Percentiles rank a stretch among this genome's conserved stretches.
These are phyloP conservation scores for Trachelus troglodyta DNA, from an alignment of 2,888 invertebrate species.

Conservation along the genomic window DNA sequence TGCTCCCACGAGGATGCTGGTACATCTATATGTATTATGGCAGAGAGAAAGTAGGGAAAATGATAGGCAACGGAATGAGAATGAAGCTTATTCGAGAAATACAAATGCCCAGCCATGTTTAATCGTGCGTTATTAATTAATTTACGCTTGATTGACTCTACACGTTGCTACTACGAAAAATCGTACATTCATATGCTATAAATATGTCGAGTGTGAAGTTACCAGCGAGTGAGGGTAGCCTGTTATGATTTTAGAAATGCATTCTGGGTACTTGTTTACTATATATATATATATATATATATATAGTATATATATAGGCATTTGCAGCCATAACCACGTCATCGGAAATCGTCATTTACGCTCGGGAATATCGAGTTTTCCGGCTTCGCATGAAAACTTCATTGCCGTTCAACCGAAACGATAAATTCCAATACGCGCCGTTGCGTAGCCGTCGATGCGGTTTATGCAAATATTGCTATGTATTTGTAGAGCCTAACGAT, in stretches of 20 bases:
- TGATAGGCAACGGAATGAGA: background rate
- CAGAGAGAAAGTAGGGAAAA: background rate
- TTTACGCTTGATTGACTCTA: background rate
- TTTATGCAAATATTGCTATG: constrained; percentile 41
- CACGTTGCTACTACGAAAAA: background rate
- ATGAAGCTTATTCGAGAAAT: background rate
- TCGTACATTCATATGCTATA: background rate
- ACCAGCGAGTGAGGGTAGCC: background rate
- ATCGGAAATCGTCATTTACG: background rate
- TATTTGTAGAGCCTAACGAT: constrained; percentile 22
- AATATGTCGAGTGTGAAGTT: background rate
- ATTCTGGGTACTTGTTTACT: background rate
- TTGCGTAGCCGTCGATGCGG: constrained; percentile 33
- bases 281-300: background rate
- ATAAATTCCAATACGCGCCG: constrained; percentile 33
- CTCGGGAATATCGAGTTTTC: background rate
- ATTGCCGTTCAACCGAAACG: constrained; percentile 21
- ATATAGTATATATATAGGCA: background rate
- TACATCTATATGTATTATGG: background rate
- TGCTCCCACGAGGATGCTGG: background rate
- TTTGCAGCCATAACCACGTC: background rate
- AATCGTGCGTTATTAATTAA: background rate
- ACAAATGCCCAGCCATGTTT: background rate
- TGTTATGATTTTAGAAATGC: background rate
- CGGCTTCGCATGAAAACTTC: background rate